phyloP scores from a whole-genome alignment of 2,888 invertebrate species.

The Scaeva pyrastri region DNA sequence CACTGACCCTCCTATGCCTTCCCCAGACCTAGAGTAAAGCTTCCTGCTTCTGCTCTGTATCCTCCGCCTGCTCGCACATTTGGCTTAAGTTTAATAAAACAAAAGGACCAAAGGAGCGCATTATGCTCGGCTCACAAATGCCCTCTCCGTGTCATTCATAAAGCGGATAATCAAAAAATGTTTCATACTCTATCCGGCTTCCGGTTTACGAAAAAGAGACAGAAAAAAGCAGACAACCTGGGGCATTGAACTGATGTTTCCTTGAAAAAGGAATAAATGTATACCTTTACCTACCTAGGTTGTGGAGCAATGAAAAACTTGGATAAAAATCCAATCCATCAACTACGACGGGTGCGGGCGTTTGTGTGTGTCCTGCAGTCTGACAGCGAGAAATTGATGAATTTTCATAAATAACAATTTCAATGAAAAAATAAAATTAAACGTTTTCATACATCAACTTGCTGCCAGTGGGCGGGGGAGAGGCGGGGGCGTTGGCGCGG shows the following conservation, averaged over 20 bases:
- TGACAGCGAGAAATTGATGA: conserved; percentile 62
- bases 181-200: conserved; percentile 30
- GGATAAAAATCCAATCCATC: conserved; percentile 69
- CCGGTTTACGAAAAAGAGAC: conserved; percentile 5
- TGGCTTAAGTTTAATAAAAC: conserved; percentile 49
- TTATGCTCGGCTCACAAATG: conserved; percentile 31
- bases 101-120: conserved; percentile 32
- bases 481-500: neutral
- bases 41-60: neutral
- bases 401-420: conserved; percentile 50
- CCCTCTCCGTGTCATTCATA: conserved; percentile 32
- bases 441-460: conserved; percentile 3
- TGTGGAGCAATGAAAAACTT: conserved; percentile 50
- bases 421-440: conserved; percentile 15
- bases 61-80: neutral
- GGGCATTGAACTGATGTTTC: conserved; percentile 50
- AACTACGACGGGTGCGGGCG: conserved; percentile 9
- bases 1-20: too few species aligned
- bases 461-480: neutral
- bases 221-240: neutral
- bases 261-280: neutral
- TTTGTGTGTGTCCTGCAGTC: conserved; percentile 23
- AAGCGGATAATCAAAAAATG: conserved; percentile 62
- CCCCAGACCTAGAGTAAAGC: neutral
- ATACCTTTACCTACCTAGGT: too few species aligned